These are phyloP conservation scores for Hydrolagus affinis DNA, from an alignment of 2,113 vertebrate genomes.

Conservation along the genomic window DNA sequence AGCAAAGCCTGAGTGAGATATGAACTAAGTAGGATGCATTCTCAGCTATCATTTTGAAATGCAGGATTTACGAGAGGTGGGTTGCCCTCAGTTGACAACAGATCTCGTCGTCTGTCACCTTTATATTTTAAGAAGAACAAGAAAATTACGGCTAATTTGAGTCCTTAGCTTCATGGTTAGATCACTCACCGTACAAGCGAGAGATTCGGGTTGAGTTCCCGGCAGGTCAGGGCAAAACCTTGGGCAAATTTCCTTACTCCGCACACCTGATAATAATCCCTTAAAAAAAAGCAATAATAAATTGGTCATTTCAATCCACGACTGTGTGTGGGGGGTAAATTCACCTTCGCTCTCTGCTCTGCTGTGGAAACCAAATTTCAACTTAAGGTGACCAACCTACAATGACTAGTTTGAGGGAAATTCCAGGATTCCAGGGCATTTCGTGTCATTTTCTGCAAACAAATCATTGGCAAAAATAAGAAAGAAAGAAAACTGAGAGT, in stretches of 20 bases:
- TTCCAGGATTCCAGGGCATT: not conserved
- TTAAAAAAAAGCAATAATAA: no score
- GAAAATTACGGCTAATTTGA: no score
- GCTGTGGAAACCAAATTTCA: not conserved
- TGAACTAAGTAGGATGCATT: not conserved
- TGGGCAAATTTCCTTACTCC: no score
- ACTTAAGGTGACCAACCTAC: not conserved
- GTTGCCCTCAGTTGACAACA: not conserved
- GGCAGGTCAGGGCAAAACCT: no score
- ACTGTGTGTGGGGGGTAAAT: no score
- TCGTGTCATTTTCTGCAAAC: not conserved
- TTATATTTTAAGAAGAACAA: no score
- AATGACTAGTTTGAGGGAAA: not conserved
- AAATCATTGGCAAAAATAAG: not conserved
- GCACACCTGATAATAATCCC: no score
- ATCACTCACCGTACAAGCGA: no score
- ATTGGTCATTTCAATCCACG: no score
- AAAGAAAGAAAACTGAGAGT: not conserved
- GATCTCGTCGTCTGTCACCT: no score
- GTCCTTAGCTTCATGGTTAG: no score
- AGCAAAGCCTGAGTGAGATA: not conserved
- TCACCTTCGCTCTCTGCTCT: conserved; percentile 28
- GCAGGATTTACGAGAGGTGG: not conserved
- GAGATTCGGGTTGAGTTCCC: no score
- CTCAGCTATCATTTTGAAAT: not conserved